Conservation (phyloP, 2,888 invertebrate genomes). For the Drosophila ustulata region DNA sequence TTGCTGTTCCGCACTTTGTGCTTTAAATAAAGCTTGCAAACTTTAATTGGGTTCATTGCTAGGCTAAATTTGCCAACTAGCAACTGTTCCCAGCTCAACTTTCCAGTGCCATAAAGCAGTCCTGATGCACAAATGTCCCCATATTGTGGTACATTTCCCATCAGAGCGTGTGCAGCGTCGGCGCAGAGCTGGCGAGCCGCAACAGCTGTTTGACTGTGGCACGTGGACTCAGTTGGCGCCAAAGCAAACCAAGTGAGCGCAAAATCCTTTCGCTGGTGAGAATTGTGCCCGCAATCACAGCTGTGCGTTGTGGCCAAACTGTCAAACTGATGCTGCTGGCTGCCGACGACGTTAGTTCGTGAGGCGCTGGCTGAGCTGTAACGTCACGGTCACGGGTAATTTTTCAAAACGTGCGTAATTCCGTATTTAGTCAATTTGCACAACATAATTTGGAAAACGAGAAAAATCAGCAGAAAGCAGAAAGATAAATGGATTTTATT, state of each 20-base stretch:
- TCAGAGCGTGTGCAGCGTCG: constrained; percentile 16
- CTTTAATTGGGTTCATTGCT: constrained; percentile 7
- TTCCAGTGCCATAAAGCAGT: constrained; percentile 51
- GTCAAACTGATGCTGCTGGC: constrained; percentile 69
- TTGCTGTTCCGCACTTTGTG: too few relatives aligned
- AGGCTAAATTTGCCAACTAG: not conserved
- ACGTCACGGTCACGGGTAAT: constrained; percentile 60
- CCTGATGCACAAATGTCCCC: constrained; percentile 28
- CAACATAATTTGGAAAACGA: constrained; percentile 1
- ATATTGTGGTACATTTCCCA: constrained; percentile 28
- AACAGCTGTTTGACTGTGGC: constrained; percentile 62
- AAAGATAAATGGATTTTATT: constrained; percentile 22
- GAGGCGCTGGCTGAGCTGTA: constrained; percentile 75
- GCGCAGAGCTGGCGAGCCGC: constrained; percentile 32
- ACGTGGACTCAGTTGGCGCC: constrained; percentile 67
- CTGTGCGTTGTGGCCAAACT: constrained; percentile 59
- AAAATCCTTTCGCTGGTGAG: constrained; percentile 33
- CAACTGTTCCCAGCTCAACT: constrained; percentile 47
- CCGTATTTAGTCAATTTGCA: constrained; percentile 1
- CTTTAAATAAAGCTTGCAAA: not conserved
- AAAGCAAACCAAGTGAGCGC: constrained; percentile 50
- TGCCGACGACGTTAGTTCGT: constrained; percentile 69
- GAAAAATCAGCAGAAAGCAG: constrained; percentile 19
- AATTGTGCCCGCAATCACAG: constrained; percentile 56
- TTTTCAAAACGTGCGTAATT: constrained; percentile 3